A percentile compares a stretch with the other conserved stretches of the same genome.
These are phyloP conservation scores for Corythaixoides concolor DNA, from an alignment of 2,113 vertebrate genomes.

Conservation along the genomic window DNA sequence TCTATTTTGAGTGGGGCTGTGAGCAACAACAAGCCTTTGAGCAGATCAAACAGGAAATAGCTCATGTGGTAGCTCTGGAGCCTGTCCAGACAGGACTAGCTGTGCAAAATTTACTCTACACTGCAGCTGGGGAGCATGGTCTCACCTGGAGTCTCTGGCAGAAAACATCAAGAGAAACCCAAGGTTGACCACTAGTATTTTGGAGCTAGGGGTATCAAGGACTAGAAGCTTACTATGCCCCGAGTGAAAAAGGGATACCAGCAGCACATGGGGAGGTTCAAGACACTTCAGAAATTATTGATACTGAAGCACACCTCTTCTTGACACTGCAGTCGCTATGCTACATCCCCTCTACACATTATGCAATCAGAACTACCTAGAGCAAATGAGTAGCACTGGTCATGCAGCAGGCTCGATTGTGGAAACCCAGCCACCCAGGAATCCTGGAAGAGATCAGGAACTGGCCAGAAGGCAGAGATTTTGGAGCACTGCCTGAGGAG, in stretches of 20 bases:
- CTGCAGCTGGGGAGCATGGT: neutral
- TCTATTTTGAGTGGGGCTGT: neutral
- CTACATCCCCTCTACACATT: neutral
- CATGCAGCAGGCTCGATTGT: rapidly evolving
- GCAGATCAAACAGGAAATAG: neutral
- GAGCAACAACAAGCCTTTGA: neutral
- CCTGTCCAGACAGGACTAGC: neutral
- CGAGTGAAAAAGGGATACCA: neutral
- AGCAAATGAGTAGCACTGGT: neutral
- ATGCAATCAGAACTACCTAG: neutral
- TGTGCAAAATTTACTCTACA: neutral
- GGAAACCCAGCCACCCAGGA: neutral
- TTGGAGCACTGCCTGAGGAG: neutral
- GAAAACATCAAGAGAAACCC: neutral
- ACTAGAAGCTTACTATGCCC: neutral
- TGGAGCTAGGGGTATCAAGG: neutral
- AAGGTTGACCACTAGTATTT: neutral
- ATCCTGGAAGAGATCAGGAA: neutral
- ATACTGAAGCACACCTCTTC: neutral
- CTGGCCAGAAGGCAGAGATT: neutral
- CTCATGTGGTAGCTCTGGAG: neutral
- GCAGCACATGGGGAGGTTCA: neutral
- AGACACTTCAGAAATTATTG: neutral
- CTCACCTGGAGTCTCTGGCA: neutral
- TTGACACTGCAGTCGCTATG: rapidly evolving